phyloP scores from a whole-genome alignment of 1,140 invertebrate species.

The Bemisia tabaci region DNA sequence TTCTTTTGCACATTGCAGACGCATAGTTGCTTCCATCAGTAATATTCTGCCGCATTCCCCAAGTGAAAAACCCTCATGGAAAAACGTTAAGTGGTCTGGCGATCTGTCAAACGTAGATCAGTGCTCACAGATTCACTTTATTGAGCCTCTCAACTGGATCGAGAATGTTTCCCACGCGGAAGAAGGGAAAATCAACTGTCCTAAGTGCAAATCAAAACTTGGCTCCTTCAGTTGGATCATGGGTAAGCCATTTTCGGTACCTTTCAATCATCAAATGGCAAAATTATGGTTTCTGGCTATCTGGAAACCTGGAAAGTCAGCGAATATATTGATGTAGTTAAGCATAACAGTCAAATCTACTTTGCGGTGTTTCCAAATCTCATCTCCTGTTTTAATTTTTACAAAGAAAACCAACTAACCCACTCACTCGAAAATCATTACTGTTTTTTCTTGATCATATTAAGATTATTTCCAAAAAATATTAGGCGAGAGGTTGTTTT shows the following conservation, averaged over 20 bases:
- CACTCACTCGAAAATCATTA: too few relatives aligned
- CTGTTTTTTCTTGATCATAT: too few relatives aligned
- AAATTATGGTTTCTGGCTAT: too few relatives aligned
- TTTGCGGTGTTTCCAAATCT: too few relatives aligned
- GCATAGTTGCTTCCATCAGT: slow-evolving; percentile 59
- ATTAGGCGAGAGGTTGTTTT: too few relatives aligned
- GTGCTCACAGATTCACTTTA: slow-evolving; percentile 58
- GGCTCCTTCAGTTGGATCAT: slow-evolving; percentile 75
- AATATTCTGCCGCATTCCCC: slow-evolving; percentile 58
- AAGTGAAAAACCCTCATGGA: slow-evolving; percentile 36
- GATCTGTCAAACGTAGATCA: slow-evolving; percentile 4
- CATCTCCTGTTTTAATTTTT: too few relatives aligned
- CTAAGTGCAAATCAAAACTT: slow-evolving; percentile 62
- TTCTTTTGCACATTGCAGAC: slow-evolving; percentile 24
- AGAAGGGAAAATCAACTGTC: slow-evolving; percentile 68
- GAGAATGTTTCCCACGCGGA: slow-evolving; percentile 46
- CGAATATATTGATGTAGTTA: too few relatives aligned
- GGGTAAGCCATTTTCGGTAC: slow-evolving; percentile 34
- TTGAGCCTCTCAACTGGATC: slow-evolving; percentile 76
- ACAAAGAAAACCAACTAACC: too few relatives aligned
- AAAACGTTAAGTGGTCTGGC: slow-evolving; percentile 25
- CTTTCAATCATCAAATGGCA: neutral
- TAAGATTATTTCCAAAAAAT: too few relatives aligned
- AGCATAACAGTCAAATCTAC: too few relatives aligned
- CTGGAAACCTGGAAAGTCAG: too few relatives aligned